A percentile compares a stretch with the other conserved stretches of the same genome.
phyloP scores from a whole-genome alignment of 2,113 vertebrate species.

The Cololabis saira region DNA sequence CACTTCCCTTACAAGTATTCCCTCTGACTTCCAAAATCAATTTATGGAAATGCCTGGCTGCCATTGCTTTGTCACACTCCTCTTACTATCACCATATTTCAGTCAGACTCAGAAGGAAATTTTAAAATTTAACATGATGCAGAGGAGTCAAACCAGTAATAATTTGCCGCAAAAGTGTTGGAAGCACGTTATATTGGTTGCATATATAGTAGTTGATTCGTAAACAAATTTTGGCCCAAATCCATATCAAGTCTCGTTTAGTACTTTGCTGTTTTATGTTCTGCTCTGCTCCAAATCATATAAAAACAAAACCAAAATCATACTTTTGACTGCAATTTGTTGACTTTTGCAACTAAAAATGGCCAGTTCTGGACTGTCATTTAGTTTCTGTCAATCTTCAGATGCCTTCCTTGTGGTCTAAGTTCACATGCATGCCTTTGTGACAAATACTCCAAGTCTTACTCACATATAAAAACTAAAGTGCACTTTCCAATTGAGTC shows the following conservation, averaged over 20 bases:
- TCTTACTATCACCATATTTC: neutral
- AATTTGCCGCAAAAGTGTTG: neutral
- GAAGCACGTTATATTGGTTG: constrained; percentile 1
- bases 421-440: constrained; percentile 43
- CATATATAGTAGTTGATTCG: constrained; percentile 11
- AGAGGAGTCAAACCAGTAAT: neutral
- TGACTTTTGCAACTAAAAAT: constrained; percentile 7
- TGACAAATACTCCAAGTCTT: constrained; percentile 41
- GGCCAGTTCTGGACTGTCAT: neutral
- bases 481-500: constrained; percentile 34
- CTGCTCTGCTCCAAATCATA: neutral
- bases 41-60: constrained; percentile 35
- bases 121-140: neutral
- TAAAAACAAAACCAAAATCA: neutral
- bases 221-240: neutral
- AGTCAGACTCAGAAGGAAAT: neutral
- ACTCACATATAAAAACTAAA: constrained; percentile 44
- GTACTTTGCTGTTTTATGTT: neutral
- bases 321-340: neutral
- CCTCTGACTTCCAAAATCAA: constrained; percentile 36
- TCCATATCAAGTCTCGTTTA: neutral
- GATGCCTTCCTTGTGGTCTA: neutral
- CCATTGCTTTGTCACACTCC: constrained; percentile 5
- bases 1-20: constrained; percentile 22
- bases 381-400: constrained; percentile 15